Percentiles rank a stretch among this genome's conserved stretches.
Conservation (phyloP, 1,140 invertebrate genomes). For the Gerris buenoi region DNA sequence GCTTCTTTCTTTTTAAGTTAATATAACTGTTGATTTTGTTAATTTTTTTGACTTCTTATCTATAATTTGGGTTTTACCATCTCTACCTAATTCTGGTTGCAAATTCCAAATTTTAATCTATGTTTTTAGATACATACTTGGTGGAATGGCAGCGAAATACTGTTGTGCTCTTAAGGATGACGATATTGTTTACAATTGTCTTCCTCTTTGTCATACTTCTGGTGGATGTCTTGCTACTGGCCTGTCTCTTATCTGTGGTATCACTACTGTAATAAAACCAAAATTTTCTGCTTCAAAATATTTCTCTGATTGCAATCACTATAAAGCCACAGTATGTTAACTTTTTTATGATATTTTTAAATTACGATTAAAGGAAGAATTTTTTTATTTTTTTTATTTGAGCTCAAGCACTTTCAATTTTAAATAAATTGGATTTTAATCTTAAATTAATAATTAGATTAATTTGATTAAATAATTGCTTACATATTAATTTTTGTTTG, state of each 20-base stretch:
- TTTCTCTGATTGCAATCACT: conserved; percentile 56
- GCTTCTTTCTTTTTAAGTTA: neutral
- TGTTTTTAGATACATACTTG: conserved; percentile 31
- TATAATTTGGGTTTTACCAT: neutral
- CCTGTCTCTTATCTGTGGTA: conserved; percentile 43
- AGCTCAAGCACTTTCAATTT: neutral
- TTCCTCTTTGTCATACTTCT: conserved; percentile 54
- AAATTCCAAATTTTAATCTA: neutral
- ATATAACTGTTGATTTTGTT: neutral
- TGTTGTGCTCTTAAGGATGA: conserved; percentile 29
- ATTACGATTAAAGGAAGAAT: neutral
- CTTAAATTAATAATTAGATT: no score
- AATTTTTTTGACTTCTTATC: neutral
- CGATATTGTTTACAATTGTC: conserved; percentile 42
- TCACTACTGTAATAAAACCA: conserved; percentile 42
- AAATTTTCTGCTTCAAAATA: conserved; percentile 65
- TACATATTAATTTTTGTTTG: no score
- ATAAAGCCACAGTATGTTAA: conserved; percentile 48
- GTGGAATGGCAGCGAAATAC: conserved; percentile 29
- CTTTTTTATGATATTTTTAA: conserved; percentile 3
- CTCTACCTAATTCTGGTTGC: neutral
- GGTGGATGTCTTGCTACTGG: conserved; percentile 46
- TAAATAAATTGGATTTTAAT: no score
- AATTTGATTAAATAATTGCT: no score
- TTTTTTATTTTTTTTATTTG: neutral